These are phyloP conservation scores for Tragulus kanchil DNA, from an alignment of 2,113 vertebrate genomes.

Conservation along the genomic window DNA sequence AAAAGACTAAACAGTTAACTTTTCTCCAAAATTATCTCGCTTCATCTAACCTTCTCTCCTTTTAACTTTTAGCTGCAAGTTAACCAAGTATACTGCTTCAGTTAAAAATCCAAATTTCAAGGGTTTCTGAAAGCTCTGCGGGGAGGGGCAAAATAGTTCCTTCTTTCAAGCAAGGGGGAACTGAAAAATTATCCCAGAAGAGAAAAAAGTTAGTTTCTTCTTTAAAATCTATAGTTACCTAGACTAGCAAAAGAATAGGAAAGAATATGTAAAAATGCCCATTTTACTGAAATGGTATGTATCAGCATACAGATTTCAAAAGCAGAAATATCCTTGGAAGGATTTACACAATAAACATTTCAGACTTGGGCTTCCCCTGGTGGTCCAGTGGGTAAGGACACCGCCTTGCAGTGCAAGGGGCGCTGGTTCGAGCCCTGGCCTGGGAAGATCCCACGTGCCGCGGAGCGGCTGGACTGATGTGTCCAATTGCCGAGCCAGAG, in stretches of 20 bases:
- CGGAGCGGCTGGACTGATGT: too few relatives aligned
- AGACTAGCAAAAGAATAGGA: not conserved
- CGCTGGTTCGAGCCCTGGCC: too few relatives aligned
- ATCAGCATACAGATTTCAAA: not conserved
- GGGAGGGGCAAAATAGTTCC: not conserved
- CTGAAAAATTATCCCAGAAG: not conserved
- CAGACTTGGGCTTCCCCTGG: not conserved
- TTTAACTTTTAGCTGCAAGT: conserved; percentile 6
- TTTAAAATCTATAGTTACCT: not conserved
- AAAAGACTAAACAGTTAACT: not conserved
- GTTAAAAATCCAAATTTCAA: conserved; percentile 56
- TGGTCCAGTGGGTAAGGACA: too few relatives aligned
- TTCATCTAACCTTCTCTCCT: not conserved
- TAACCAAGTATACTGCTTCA: not conserved
- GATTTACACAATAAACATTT: not conserved
- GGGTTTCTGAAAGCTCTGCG: not conserved
- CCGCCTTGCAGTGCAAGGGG: too few relatives aligned
- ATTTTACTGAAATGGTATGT: not conserved
- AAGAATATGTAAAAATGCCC: not conserved
- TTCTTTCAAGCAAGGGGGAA: conserved; percentile 25
- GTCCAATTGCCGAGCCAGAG: too few relatives aligned
- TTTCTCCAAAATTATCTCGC: not conserved
- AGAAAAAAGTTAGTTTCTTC: not conserved
- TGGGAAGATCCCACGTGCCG: too few relatives aligned
- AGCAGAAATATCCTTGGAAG: not conserved